Evolutionary conservation across 2,888 invertebrate genomes (phyloP).

Genomic region (Bimastos eiseni): DNA sequence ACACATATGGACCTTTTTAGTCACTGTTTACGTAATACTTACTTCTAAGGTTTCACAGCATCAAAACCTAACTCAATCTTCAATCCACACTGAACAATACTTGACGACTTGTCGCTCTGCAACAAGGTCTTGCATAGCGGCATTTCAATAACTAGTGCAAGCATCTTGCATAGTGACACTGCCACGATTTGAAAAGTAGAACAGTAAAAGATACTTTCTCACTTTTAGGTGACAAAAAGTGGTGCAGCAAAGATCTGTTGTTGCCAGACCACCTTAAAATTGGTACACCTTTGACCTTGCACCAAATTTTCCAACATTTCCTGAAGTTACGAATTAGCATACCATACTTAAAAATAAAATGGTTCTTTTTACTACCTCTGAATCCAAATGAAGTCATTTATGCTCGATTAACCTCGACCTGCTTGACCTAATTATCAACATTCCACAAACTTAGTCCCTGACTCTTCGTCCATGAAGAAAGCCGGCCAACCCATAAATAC

Average conservation of each 20-base stretch:
- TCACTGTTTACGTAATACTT: background rate
- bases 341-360: background rate
- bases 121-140: constrained; percentile 1
- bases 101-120: background rate
- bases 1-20: background rate
- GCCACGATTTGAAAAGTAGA: no score
- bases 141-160: no score
- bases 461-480: background rate
- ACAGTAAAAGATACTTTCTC: no score
- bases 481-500: background rate
- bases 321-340: no score
- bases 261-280: no score
- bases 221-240: no score
- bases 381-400: background rate
- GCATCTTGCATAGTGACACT: no score
- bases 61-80: background rate
- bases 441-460: background rate
- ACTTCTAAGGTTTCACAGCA: background rate
- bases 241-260: no score
- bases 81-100: background rate
- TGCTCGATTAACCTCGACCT: background rate
- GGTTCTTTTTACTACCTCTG: background rate
- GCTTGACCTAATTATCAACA: background rate
- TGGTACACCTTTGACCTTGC: no score
- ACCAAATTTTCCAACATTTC: background rate